Evolutionary conservation across 2,113 vertebrate genomes (phyloP).

Genomic region (Apistogramma diplotaenia): DNA sequence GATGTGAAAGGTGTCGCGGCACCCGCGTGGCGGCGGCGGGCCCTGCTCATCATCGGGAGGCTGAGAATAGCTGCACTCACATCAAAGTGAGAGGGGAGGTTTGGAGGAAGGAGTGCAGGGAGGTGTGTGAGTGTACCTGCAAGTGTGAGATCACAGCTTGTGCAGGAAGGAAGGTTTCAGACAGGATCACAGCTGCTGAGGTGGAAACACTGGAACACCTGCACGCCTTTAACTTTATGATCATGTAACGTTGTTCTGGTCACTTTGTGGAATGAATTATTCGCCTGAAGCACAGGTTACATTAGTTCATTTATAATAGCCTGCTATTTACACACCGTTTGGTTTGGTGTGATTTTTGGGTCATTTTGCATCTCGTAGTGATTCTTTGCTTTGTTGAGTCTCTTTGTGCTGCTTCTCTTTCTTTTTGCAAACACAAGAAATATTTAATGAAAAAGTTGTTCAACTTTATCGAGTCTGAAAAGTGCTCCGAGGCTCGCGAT

Average conservation of each 20-base stretch:
- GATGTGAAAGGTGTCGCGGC: not conserved
- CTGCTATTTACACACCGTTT: not conserved
- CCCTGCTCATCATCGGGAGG: not conserved
- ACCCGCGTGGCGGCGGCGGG: not conserved
- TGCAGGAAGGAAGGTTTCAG: not conserved
- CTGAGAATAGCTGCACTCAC: not conserved
- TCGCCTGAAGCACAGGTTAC: not conserved
- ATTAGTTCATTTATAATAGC: too few species aligned
- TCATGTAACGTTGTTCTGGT: not conserved
- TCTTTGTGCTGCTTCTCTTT: not conserved
- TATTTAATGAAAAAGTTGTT: not conserved
- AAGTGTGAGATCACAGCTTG: not conserved
- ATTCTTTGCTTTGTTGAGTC: not conserved
- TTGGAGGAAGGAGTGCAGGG: not conserved
- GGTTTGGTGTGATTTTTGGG: not conserved
- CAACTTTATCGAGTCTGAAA: not conserved
- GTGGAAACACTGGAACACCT: not conserved
- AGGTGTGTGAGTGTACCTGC: not conserved
- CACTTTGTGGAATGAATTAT: not conserved
- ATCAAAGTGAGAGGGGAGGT: not conserved
- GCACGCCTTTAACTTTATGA: fast-evolving
- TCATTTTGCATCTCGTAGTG: not conserved
- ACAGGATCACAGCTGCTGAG: not conserved
- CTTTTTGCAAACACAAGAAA: not conserved
- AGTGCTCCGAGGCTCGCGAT: fast-evolving